Base-by-base conservation (phyloP, 92 coral and sea anemone genomes). In the Phenganax marumi region DNA sequence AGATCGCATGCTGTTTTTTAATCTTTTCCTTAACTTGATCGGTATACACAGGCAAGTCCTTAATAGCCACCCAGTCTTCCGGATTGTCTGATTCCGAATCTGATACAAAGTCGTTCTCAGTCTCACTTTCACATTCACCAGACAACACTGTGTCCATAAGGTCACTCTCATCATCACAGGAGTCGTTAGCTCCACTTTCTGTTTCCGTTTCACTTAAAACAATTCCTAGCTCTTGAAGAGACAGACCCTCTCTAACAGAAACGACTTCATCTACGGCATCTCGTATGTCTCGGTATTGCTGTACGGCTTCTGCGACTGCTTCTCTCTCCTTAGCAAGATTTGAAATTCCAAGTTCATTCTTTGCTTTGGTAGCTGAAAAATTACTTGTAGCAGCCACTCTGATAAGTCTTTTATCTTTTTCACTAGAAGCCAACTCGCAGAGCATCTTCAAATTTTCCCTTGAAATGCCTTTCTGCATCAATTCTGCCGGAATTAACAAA, bases 391-490 rank as follows among this genome's bases (percentile, higher is more conserved):
- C 88, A 23, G 92, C 92, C 33, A 70, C 68, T 50, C 74, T 64
- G 49, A 89, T 89, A 10, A 86, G 89, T 60, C 55, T 72, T 69
- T 81, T 87, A 80, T 89, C 92, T 66, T 78, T 86, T 55, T 89
- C 88, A 58, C 63, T 53, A 14, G 85, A 53, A n/a, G 92, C 87
- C 3, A 89, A 60, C 18, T 89, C 83, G 50, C 92, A 83, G 14
- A 89, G 50, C 50, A 83, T 25, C 48, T 86, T 89, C 70, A 89
- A 73, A 73, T 70, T 83, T 75, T 86, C 92, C 57, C 71, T 86
- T 26, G 81, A 70, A 17, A 89, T 17, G 52, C 82, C 81, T 47
- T 66, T 43, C 25, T 47, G 50, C 73, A 80, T 47, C 47, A 48
- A 51, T 53, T 80, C 22, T 49, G 78, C 75, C 5, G 84, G 85